A percentile compares a stretch with the other conserved stretches of the same genome.
These are phyloP conservation scores for Bradynema listronoti DNA, from an alignment of 1,140 invertebrate species.

Conservation along the genomic window DNA sequence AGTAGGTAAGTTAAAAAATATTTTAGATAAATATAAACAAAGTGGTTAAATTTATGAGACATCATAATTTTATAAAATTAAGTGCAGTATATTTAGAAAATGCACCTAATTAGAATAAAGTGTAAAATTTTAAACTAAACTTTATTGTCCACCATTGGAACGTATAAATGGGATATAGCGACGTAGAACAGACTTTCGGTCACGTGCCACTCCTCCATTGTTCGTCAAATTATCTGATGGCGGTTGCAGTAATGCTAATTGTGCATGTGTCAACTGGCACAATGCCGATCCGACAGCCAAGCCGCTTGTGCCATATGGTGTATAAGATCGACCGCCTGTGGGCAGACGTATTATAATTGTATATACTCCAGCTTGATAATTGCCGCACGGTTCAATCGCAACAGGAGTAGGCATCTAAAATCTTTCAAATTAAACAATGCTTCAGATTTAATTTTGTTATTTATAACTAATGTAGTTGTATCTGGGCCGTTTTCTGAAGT, in stretches of 20 bases:
- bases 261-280: conserved; percentile 49
- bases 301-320: conserved; percentile 54
- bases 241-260: conserved; percentile 43
- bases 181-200: conserved; percentile 27
- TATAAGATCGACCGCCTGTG: conserved; percentile 42
- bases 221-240: too few relatives aligned
- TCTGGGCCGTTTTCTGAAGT: conserved; percentile 38
- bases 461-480: conserved; percentile 15
- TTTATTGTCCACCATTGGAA: too few relatives aligned
- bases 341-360: conserved; percentile 53
- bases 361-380: conserved; percentile 52
- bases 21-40: too few relatives aligned
- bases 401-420: conserved; percentile 49
- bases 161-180: conserved; percentile 38
- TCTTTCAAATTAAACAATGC: conserved; percentile 2
- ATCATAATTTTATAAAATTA: too few relatives aligned
- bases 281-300: conserved; percentile 51
- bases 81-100: neutral
- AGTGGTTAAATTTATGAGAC: too few relatives aligned
- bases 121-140: conserved; percentile 4
- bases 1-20: too few relatives aligned
- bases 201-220: conserved; percentile 19
- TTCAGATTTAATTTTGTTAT: conserved; percentile 10
- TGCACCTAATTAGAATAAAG: conserved; percentile 1
- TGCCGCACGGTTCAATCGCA: conserved; percentile 52